Conservation (phyloP, 2,113 vertebrate genomes). For the Callaeas wilsoni region DNA sequence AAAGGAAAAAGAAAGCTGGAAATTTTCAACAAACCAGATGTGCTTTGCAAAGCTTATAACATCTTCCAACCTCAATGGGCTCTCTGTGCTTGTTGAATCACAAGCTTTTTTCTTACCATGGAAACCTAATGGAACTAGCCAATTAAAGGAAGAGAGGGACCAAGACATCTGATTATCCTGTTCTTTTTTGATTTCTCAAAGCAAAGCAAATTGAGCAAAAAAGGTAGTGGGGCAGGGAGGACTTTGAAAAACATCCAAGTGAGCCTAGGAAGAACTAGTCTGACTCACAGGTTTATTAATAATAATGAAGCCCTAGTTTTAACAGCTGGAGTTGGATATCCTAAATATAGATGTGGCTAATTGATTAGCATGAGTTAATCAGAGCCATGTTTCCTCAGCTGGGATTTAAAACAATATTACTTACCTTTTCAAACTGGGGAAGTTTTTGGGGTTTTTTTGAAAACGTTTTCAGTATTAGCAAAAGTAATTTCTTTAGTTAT, state of each 20-base stretch:
- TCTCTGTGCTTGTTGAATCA: conserved; percentile 52
- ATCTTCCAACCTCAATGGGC: conserved; percentile 16
- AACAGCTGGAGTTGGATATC: conserved; percentile 30
- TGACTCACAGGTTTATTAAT: conserved; percentile 34
- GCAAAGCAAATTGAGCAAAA: background rate
- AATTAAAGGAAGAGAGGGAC: conserved; percentile 6
- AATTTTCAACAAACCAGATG: conserved; percentile 58
- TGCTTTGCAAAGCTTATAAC: conserved; percentile 21
- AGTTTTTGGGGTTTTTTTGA: background rate
- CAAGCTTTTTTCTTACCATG: conserved; percentile 19
- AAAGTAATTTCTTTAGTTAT: background rate
- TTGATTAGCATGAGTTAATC: conserved; percentile 31
- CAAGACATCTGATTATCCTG: background rate
- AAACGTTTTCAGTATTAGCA: background rate
- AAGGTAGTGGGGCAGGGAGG: background rate
- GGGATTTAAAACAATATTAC: conserved; percentile 28
- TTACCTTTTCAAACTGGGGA: conserved; percentile 19
- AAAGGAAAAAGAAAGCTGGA: background rate
- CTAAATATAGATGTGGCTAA: conserved; percentile 49
- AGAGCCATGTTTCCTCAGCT: conserved; percentile 20
- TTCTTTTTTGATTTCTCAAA: background rate
- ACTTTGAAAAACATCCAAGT: background rate
- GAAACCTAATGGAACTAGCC: conserved; percentile 30
- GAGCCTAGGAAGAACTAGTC: background rate
- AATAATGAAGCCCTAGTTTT: conserved; percentile 10